Conservation (phyloP, 1,140 invertebrate species). For the Theocolax elegans region DNA sequence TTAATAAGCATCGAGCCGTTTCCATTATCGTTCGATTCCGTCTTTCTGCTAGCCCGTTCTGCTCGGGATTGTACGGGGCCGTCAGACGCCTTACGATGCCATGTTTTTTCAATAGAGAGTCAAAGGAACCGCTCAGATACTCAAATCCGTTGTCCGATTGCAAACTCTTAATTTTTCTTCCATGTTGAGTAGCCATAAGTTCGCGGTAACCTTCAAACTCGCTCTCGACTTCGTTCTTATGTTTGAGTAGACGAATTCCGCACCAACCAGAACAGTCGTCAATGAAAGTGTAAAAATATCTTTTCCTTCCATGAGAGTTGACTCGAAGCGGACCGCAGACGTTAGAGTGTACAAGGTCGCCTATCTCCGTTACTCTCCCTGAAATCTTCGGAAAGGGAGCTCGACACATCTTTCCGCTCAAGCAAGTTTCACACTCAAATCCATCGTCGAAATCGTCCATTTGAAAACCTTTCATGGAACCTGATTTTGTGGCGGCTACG, state of each 20-base stretch:
- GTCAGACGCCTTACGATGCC: constrained; percentile 55
- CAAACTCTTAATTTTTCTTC: background rate
- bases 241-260: background rate
- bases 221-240: background rate
- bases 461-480: constrained; percentile 12
- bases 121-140: background rate
- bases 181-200: background rate
- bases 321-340: no score
- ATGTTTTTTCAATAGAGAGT: constrained; percentile 6
- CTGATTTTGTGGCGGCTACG: no score
- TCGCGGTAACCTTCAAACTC: background rate
- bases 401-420: constrained; percentile 49
- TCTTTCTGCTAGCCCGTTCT: constrained; percentile 58
- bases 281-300: no score
- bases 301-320: no score
- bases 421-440: constrained; percentile 48
- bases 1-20: background rate
- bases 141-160: constrained; percentile 4
- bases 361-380: constrained; percentile 27
- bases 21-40: constrained; percentile 14
- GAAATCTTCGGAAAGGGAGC: constrained; percentile 43
- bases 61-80: constrained; percentile 53
- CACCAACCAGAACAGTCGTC: background rate
- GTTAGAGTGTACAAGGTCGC: constrained; percentile 45
- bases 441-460: constrained; percentile 31